A percentile compares a stretch with the other conserved stretches of the same genome.
Conservation (phyloP, 1,140 invertebrate genomes). For the Aphelinus atriplicis region DNA sequence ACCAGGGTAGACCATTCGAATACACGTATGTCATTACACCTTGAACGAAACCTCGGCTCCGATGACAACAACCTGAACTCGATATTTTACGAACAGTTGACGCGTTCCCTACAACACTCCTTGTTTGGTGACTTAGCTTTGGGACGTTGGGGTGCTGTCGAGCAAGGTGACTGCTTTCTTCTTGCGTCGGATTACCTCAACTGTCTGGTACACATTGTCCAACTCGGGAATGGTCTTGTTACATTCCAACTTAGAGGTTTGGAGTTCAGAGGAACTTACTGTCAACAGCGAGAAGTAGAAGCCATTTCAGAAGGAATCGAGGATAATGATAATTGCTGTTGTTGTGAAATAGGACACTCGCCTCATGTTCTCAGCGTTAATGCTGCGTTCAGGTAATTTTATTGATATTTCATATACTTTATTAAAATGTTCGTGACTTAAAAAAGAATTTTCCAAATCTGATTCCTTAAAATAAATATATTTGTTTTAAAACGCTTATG, state of each 20-base stretch:
- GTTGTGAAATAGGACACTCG: slow-evolving; percentile 91
- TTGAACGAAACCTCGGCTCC: slow-evolving; percentile 93
- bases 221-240: slow-evolving; percentile 97
- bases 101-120: slow-evolving; percentile 94
- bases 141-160: slow-evolving; percentile 91
- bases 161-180: slow-evolving; percentile 97
- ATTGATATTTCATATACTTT: background rate
- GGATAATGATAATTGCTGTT: slow-evolving; percentile 87
- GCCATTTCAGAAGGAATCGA: slow-evolving; percentile 97
- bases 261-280: slow-evolving; percentile 98
- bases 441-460: no score
- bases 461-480: no score
- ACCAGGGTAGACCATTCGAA: slow-evolving; percentile 94
- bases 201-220: slow-evolving; percentile 97
- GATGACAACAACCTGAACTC: slow-evolving; percentile 99
- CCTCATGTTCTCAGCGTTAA: slow-evolving; percentile 91
- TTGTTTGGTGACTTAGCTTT: slow-evolving; percentile 93
- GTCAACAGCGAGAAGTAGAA: slow-evolving; percentile 95
- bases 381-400: slow-evolving; percentile 78
- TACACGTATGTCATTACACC: slow-evolving; percentile 91
- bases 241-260: slow-evolving; percentile 98
- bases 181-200: slow-evolving; percentile 97
- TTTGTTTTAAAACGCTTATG: no score
- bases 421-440: no score
- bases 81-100: slow-evolving; percentile 99